These are phyloP conservation scores for Crotophaga sulcirostris DNA, from an alignment of 2,113 vertebrate genomes.

Conservation along the genomic window DNA sequence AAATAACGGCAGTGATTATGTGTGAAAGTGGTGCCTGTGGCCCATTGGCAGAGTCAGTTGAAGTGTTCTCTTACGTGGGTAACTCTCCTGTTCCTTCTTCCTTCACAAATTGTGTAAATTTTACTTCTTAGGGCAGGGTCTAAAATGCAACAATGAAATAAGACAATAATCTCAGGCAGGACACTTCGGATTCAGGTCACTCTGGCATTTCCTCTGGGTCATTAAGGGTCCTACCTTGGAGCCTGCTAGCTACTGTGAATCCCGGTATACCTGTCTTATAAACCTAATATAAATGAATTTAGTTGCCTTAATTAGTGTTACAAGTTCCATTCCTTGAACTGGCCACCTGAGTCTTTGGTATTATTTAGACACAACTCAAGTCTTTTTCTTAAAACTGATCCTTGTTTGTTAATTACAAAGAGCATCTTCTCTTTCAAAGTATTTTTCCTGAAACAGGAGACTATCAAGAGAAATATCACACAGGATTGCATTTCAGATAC, in stretches of 20 bases:
- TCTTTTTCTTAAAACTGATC: not conserved
- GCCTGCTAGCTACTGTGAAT: not conserved
- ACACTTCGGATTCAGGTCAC: not conserved
- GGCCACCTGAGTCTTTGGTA: not conserved
- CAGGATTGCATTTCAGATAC: not conserved
- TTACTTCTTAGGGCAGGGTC: not conserved
- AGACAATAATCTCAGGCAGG: not conserved
- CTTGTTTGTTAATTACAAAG: not conserved
- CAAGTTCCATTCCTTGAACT: not conserved
- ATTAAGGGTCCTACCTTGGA: not conserved
- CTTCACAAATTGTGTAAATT: not conserved
- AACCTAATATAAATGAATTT: not conserved
- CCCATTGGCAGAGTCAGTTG: not conserved
- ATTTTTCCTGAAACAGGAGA: not conserved
- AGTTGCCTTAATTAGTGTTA: not conserved
- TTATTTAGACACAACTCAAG: not conserved
- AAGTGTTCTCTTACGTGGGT: not conserved
- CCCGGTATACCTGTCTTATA: not conserved
- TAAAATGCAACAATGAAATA: not conserved
- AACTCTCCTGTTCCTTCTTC: not conserved
- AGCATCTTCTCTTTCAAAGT: not conserved
- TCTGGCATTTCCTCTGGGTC: not conserved
- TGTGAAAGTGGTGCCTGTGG: not conserved
- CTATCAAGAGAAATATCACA: not conserved
- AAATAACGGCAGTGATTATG: not conserved